phyloP scores from a whole-genome alignment of 2,888 invertebrate genomes.

The Cosmopolites sordidus region DNA sequence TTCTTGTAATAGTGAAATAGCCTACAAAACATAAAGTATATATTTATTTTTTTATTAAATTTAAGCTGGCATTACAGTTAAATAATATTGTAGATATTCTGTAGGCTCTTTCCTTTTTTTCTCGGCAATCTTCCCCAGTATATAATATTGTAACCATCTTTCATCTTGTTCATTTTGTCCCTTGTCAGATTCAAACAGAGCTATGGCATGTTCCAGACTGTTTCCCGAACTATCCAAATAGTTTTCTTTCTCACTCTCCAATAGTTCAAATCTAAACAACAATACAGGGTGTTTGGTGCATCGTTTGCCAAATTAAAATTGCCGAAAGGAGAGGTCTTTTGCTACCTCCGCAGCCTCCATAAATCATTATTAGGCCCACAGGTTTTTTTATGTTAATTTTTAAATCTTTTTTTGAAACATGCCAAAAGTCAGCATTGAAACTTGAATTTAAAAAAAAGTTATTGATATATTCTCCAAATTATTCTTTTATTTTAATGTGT shows the following conservation, averaged over 20 bases:
- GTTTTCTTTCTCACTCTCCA: slow-evolving; percentile 73
- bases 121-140: slow-evolving; percentile 93
- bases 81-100: slow-evolving; percentile 74
- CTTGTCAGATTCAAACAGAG: slow-evolving; percentile 55
- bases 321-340: no score
- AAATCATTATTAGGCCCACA: no score
- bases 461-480: no score
- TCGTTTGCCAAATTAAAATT: no score
- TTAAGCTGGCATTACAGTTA: slow-evolving; percentile 53
- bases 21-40: slow-evolving; percentile 47
- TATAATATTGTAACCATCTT: slow-evolving; percentile 88
- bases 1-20: slow-evolving; percentile 71
- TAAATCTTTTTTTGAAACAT: no score
- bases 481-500: no score
- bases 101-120: slow-evolving; percentile 73
- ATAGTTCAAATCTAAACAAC: slow-evolving; percentile 57
- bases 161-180: slow-evolving; percentile 66
- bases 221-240: slow-evolving; percentile 74
- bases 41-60: not conserved
- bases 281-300: no score
- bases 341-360: no score
- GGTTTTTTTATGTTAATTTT: no score
- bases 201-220: slow-evolving; percentile 71
- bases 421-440: no score
- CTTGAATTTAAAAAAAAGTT: no score